Evolutionary conservation across 2,888 invertebrate species (phyloP).

Genomic region (Tenthredo notha): DNA sequence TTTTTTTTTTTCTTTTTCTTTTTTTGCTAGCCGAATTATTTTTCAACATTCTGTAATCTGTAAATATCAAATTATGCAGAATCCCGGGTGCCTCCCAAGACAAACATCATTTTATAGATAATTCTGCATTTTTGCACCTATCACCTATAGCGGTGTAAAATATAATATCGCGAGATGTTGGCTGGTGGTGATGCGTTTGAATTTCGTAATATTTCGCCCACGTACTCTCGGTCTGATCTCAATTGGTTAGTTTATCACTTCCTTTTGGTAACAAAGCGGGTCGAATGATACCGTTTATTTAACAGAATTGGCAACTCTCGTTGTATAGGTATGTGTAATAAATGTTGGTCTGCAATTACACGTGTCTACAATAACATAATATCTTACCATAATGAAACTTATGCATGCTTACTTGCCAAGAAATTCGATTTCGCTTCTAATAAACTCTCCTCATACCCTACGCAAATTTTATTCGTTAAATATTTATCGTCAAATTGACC

Average conservation of each 20-base stretch:
- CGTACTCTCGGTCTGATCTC: slow-evolving; percentile 47
- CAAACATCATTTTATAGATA: not conserved
- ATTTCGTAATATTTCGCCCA: slow-evolving; percentile 50
- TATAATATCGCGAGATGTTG: not conserved
- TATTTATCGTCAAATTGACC: not conserved
- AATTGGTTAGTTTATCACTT: slow-evolving; percentile 68
- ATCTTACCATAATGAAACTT: not conserved
- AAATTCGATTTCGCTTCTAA: not conserved
- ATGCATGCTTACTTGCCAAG: not conserved
- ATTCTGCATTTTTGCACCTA: not conserved
- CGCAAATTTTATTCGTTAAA: not conserved
- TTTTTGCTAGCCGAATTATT: not conserved
- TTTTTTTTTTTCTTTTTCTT: not conserved
- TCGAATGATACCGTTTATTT: slow-evolving; percentile 57
- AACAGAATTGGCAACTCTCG: slow-evolving; percentile 34
- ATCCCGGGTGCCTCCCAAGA: not conserved
- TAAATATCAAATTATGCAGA: not conserved
- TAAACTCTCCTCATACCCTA: not conserved
- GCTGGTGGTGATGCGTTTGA: not conserved
- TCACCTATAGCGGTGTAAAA: not conserved
- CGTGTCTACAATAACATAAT: not conserved
- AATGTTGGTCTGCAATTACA: not conserved
- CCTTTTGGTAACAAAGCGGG: slow-evolving; percentile 65
- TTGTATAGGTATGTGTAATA: not conserved
- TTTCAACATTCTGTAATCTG: not conserved